Percentiles rank a stretch among this genome's conserved stretches.
Conservation (phyloP, 2,888 invertebrate genomes). For the Eueremaeus valkanovi region DNA sequence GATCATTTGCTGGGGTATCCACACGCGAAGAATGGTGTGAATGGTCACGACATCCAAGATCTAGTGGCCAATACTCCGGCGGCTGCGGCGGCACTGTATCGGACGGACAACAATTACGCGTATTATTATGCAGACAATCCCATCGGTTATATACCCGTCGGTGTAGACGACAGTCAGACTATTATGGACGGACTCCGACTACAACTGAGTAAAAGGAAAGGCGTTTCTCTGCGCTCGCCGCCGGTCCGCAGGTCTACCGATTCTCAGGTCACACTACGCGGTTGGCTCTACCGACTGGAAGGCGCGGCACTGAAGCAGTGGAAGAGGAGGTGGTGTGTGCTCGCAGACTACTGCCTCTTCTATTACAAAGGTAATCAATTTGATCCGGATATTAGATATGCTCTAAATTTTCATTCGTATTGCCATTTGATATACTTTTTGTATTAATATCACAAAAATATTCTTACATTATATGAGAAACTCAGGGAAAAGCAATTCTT, state of each 20-base stretch:
- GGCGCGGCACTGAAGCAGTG: slow-evolving; percentile 88
- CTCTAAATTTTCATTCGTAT: too few relatives aligned
- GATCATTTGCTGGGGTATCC: slow-evolving; percentile 23
- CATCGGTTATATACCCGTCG: slow-evolving; percentile 15
- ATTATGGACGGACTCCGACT: slow-evolving; percentile 42
- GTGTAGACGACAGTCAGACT: neutral
- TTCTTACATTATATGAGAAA: too few relatives aligned
- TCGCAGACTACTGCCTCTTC: slow-evolving; percentile 87
- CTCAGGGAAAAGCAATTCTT: too few relatives aligned
- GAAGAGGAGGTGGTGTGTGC: slow-evolving; percentile 91
- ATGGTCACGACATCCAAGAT: slow-evolving; percentile 17
- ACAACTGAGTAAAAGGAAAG: slow-evolving; percentile 36
- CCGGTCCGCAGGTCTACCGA: slow-evolving; percentile 76
- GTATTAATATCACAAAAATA: too few relatives aligned
- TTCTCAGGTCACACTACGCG: slow-evolving; percentile 77
- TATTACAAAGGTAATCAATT: slow-evolving; percentile 83
- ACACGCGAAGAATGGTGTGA: slow-evolving; percentile 18
- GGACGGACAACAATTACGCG: neutral
- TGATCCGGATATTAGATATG: neutral
- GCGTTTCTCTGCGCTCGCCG: slow-evolving; percentile 58
- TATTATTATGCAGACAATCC: slow-evolving; percentile 30
- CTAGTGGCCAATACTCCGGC: slow-evolving; percentile 2
- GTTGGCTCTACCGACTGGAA: slow-evolving; percentile 88
- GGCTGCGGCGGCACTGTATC: neutral
- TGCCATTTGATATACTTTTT: too few relatives aligned